These are phyloP conservation scores for Mastacembelus armatus DNA, from an alignment of 2,797 vertebrate species.

Conservation along the genomic window DNA sequence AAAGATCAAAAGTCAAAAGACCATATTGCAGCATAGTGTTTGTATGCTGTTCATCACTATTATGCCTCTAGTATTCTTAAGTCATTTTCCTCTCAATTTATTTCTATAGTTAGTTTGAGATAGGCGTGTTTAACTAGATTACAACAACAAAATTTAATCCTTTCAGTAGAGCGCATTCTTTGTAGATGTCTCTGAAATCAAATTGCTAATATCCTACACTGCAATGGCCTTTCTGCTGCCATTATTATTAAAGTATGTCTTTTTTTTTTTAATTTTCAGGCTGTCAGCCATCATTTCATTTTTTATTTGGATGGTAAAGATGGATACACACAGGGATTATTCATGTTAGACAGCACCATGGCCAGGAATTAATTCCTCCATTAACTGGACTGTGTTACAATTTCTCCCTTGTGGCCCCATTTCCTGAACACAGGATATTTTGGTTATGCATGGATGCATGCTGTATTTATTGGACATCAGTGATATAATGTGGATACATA, in stretches of 20 bases:
- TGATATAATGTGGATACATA: slow-evolving; percentile 55
- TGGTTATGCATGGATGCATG: slow-evolving; percentile 63
- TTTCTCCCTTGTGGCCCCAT: slow-evolving; percentile 50
- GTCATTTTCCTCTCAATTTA: slow-evolving; percentile 52
- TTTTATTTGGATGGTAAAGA: slow-evolving; percentile 60
- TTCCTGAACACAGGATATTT: slow-evolving; percentile 67
- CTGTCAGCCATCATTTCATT: slow-evolving; percentile 49
- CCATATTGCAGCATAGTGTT: slow-evolving; percentile 71
- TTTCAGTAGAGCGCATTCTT: slow-evolving; percentile 59
- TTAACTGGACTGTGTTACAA: slow-evolving; percentile 70
- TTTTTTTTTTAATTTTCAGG: slow-evolving; percentile 49
- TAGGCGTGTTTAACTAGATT: slow-evolving; percentile 73
- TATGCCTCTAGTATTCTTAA: slow-evolving; percentile 55
- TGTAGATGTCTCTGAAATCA: slow-evolving; percentile 55
- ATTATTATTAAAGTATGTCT: slow-evolving; percentile 35
- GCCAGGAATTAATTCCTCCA: slow-evolving; percentile 73
- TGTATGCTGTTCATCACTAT: slow-evolving; percentile 64
- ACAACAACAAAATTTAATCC: slow-evolving; percentile 67
- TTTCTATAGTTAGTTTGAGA: slow-evolving; percentile 53
- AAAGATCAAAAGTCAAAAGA: slow-evolving; percentile 56
- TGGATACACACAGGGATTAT: slow-evolving; percentile 67
- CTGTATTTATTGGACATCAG: slow-evolving; percentile 71
- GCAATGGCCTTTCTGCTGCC: slow-evolving; percentile 27
- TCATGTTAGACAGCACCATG: slow-evolving; percentile 51
- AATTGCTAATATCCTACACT: slow-evolving; percentile 37